Evolutionary conservation across 1,140 invertebrate genomes (phyloP), one percentile per base, ranked within the genome.

Genomic region (Drosophila micromelanica): DNA sequence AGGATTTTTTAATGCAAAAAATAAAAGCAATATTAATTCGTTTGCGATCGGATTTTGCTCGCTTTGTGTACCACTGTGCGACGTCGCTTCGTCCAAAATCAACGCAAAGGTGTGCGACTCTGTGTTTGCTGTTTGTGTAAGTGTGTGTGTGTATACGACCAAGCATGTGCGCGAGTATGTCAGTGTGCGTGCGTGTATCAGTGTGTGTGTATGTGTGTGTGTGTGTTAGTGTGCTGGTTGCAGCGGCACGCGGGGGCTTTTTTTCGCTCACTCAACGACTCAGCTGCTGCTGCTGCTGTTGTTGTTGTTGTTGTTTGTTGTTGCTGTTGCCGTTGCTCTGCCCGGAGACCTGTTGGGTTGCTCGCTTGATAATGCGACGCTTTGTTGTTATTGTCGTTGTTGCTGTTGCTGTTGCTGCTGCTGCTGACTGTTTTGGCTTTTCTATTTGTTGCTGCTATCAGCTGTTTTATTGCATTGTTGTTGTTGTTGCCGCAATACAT

Each of bases 81-180:
- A 43, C 69, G 45, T 63, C 51, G 79, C 43, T 71, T 71, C 84
- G 84, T 87, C 82, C 82, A 82, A 87, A 87, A 87, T 87, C 82
- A 87, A 87, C 84, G 82, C 76, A 89, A 87, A 87, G 82, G 82
- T 86, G 82, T 86, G 82, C 81, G 81, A 80, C 81, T 86, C 82
- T 71, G 62, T 77, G 54, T 46, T 65, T 59, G 62, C 62, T 57
- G 61, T 67, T 72, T 76, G 57, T 52, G 40, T 72, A 35, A 64
- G 42, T 67, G 37, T 55, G 38, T 56, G 54, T 71, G 30, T 15
- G 43, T 23, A n/a, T 27, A 59, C 37, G 13, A 9, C 5, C 43
- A 30, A 8, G 51, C 35, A 43, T 51, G 70, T 12, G 38, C 65
- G 23, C 51, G 42, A 23, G 23, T 46, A 38, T 73, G 67, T 80